A percentile compares a stretch with the other conserved stretches of the same genome.
Conservation (phyloP, 2,797 vertebrate genomes). For the Moxostoma hubbsi region DNA sequence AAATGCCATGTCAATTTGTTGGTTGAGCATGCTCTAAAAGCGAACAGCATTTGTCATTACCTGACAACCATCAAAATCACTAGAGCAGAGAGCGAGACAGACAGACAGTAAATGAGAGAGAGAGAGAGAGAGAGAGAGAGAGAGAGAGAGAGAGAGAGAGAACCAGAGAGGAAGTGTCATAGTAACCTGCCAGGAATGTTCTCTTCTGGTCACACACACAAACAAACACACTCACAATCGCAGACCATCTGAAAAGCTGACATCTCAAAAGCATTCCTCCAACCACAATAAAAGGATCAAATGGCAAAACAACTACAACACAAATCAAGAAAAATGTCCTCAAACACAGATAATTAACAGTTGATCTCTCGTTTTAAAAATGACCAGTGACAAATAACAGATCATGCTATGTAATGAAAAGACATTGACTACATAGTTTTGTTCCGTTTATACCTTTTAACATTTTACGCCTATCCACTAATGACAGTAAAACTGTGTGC, state of each 20-base stretch:
- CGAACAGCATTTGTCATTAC: conserved; percentile 42
- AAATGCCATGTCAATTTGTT: conserved; percentile 3
- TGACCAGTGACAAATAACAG: neutral
- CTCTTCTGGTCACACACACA: conserved; percentile 31
- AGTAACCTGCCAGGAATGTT: conserved; percentile 41
- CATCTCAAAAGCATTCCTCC: conserved; percentile 64
- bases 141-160: conserved; percentile 4
- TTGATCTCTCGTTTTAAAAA: neutral
- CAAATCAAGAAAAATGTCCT: conserved; percentile 42
- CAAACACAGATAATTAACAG: conserved; percentile 5
- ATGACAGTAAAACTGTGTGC: too few species aligned
- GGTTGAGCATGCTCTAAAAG: conserved; percentile 6
- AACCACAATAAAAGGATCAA: conserved; percentile 58
- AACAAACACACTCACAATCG: conserved; percentile 48
- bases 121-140: conserved; percentile 12
- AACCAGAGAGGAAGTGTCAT: conserved; percentile 20
- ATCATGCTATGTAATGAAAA: neutral
- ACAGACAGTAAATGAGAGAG: conserved; percentile 11
- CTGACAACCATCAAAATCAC: conserved; percentile 38
- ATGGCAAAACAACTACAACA: conserved; percentile 52
- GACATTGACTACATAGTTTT: neutral
- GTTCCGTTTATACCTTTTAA: too few species aligned
- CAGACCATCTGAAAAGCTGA: conserved; percentile 63
- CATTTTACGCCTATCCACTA: too few species aligned
- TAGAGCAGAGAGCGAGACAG: conserved; percentile 6